Base-by-base conservation (phyloP, 1,140 invertebrate genomes). In the Papilio helenus region DNA sequence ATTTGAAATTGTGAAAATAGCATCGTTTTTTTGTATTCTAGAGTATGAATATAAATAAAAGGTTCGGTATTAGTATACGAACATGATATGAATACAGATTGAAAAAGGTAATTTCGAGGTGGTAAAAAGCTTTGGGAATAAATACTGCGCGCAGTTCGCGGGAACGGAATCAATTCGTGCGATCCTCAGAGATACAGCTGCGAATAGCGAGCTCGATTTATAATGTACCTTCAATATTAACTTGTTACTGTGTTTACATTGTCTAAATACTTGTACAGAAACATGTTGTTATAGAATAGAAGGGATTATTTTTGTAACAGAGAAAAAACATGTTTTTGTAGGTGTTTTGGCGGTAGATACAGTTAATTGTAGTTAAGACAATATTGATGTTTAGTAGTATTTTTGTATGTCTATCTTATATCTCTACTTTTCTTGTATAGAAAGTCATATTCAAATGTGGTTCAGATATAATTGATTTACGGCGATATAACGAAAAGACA, bases 41-140 rank as follows among this genome's bases (percentile, higher is more conserved):
- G 14, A 68, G 61, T 68, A 68, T 29, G 61, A 68, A 29, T 29
- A 65, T 65, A 29, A 65, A 65, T 68, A 68, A 68, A 68, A 68
- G 61, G 23, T 68, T 68, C 61, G 2, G 16, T 29, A 7, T 29
- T 68, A 23, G 20, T 61, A 23, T 61, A 68, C 26, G 26, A 68
- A 16, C 61, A 16, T 29, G 61, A 68, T 34, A 68, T 68, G 61
- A 68, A 68, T 68, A 68, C 61, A 68, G 61, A 68, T 68, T 68
- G 26, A 29, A 29, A 68, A 68, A 68, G 61, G 61, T 26, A 68
- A 68, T 68, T 68, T 34, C 26, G 61, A 68, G 61, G 61, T 68
- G 23, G 23, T 68, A 68, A 68, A 68, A 68, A 68, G 61, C 61
- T 68, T 68, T 68, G 61, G 61, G 61, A 68, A 68, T 68, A 68